Percentiles rank a stretch among this genome's conserved stretches.
Evolutionary conservation across 2,888 invertebrate species (phyloP).

Genomic region (Eupelmus urozonus): DNA sequence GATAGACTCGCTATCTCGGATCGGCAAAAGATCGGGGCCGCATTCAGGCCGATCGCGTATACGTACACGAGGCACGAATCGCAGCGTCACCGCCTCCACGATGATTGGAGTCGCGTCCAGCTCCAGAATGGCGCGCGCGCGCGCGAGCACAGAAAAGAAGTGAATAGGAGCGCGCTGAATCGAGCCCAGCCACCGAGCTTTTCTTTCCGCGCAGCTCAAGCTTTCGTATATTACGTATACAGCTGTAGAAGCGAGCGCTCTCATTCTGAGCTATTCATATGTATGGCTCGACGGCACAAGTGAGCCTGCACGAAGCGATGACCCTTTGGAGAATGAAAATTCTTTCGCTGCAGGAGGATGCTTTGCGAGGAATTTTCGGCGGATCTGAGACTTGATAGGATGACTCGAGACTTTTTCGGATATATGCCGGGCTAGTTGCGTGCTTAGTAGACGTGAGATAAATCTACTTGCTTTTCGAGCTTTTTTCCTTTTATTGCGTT

Average conservation of each 20-base stretch:
- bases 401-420: not conserved
- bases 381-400: not conserved
- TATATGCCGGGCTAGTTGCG: no score
- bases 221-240: not conserved
- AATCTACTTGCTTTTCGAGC: not conserved
- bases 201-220: slow-evolving; percentile 22
- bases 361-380: not conserved
- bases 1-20: no score
- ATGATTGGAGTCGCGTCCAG: slow-evolving; percentile 17
- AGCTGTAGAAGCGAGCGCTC: not conserved
- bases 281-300: slow-evolving; percentile 6
- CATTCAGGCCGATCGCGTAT: slow-evolving; percentile 20
- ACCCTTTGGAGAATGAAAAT: not conserved
- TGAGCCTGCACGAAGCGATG: slow-evolving; percentile 7
- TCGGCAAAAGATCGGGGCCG: not conserved
- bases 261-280: slow-evolving; percentile 27
- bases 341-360: not conserved
- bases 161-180: slow-evolving; percentile 7
- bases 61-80: slow-evolving; percentile 21
- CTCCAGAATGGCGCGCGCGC: not conserved
- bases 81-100: slow-evolving; percentile 41
- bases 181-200: slow-evolving; percentile 15
- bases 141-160: not conserved
- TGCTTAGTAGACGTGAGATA: no score
- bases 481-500: not conserved